Evolutionary conservation across 2,113 vertebrate species (phyloP), one percentile per base, ranked within the genome.

Genomic region (Eublepharis macularius): DNA sequence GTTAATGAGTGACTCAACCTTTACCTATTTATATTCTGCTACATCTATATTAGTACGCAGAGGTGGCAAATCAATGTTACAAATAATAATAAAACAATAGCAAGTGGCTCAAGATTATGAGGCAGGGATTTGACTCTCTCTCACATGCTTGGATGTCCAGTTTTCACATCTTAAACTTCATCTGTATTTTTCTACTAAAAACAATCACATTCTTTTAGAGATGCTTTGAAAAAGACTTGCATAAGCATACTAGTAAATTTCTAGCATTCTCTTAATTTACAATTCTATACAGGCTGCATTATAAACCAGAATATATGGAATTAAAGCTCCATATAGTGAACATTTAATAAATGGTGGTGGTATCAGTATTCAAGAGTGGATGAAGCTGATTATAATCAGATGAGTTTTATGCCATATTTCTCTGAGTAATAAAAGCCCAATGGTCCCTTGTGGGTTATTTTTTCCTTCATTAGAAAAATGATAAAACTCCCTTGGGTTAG

Each of bases 381-480:
- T 57, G 57, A 47, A 76, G 57, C 29, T 72, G n/a, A 80, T 47
- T 43, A 80, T 83, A 82, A 17, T 72, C 14, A 86, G 86, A 0
- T 0, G 1, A 29, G 1, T 69, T 91, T 91, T 90, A 51, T 54
- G 41, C 51, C 54, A 34, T 82, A 75, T 49, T 83, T 82, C 17
- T 83, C 16, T 74, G 16, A 81, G 68, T 81, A 87, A 5, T n/a
- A 70, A 81, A 2, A 1, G 1, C 84, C 24, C 12, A 24, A 12
- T 74, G 19, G 41, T 26, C 84, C 77, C 87, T 5, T 65, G 54
- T 86, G 84, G 36, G 9, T 83, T 75, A 77, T n/a, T 0, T 26
- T 80, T 89, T 78, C 51, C 11, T 89, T 88, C 24, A 9, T 78
- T 8, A 26, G 19, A 88, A 91, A 73, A 41, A 54, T 47, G 4